phyloP scores from a whole-genome alignment of 2,113 vertebrate genomes.

The Gopherus flavomarginatus region DNA sequence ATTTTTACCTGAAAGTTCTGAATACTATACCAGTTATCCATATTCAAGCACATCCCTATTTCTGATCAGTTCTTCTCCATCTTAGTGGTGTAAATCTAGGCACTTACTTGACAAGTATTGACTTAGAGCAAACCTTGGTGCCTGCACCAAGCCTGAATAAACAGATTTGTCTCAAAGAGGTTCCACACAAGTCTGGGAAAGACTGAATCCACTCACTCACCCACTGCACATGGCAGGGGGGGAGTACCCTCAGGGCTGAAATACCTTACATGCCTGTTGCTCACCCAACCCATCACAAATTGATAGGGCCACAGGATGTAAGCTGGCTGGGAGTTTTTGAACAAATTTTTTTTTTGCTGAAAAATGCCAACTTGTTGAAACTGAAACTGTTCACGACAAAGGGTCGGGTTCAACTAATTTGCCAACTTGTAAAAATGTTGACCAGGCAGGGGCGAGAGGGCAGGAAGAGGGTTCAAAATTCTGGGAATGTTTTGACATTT shows the following conservation, averaged over 20 bases:
- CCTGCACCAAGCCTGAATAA: not conserved
- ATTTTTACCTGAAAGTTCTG: not conserved
- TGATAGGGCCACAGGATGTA: not conserved
- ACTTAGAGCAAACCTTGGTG: not conserved
- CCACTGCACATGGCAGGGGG: rapidly evolving
- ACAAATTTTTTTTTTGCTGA: not conserved
- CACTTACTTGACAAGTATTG: not conserved
- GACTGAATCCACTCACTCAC: not conserved
- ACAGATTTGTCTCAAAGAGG: not conserved
- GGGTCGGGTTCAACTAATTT: not conserved
- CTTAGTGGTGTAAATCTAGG: not conserved
- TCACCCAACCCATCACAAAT: not conserved
- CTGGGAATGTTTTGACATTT: not conserved
- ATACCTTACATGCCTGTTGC: not conserved
- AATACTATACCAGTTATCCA: not conserved
- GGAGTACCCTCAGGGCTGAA: not conserved
- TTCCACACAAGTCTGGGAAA: not conserved
- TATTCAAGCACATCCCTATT: not conserved
- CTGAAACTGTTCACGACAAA: not conserved
- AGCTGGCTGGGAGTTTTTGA: not conserved
- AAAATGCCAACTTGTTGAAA: not conserved
- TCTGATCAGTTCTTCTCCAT: not conserved
- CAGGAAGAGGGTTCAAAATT: not conserved
- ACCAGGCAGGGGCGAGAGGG: rapidly evolving
- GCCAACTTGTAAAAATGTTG: not conserved